Evolutionary conservation across 2,113 vertebrate species (phyloP), one percentile per base, ranked within the genome.

Genomic region (Pomatostomus ruficeps): DNA sequence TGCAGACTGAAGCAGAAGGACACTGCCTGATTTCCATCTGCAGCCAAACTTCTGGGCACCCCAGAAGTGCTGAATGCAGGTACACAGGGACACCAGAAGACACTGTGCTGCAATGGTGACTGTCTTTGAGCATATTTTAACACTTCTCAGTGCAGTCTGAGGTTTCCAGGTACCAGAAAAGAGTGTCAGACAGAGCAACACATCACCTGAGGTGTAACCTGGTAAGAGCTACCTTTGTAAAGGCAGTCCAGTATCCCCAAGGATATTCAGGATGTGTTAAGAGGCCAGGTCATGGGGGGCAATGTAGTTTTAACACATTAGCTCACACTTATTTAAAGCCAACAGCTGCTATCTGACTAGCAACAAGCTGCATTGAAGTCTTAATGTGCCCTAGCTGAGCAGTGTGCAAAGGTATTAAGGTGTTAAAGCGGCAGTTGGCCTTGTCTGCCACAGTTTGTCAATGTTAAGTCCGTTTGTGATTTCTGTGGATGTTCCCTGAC

Each of bases 11-110:
- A 84, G 21, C n/a, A 72, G 28, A 85, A 43, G 36, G 51, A 61
- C 55, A 19, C 16, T 40, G 77, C 15, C 43, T 0, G 0, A 25
- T 5, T 21, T 36, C 46, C 15, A 25, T 0, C 0, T 2, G 74
- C 31, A 91, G 24, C 57, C 77, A 75, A 68, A 82, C 35, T 16
- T 48, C 49, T 48, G 73, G n/a, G 38, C 25, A 68, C 19, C 29
- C 33, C 33, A 38, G 10, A 48, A 73, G 14, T 49, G 54, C 71
- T 51, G 36, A 43, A 14, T 10, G 20, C 15, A 85, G 59, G 59
- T 17, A 54, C 29, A 8, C 48, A 57, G 58, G 2, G 1, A 24
- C 2, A 6, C 18, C 24, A 29, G 38, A 48, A 83, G 58, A 65
- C 38, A 21, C 20, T 21, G 40, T 0, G 0, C 35, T 61, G 78